phyloP scores from a whole-genome alignment of 2,888 invertebrate species.

The Hirtodrosophila duncani region DNA sequence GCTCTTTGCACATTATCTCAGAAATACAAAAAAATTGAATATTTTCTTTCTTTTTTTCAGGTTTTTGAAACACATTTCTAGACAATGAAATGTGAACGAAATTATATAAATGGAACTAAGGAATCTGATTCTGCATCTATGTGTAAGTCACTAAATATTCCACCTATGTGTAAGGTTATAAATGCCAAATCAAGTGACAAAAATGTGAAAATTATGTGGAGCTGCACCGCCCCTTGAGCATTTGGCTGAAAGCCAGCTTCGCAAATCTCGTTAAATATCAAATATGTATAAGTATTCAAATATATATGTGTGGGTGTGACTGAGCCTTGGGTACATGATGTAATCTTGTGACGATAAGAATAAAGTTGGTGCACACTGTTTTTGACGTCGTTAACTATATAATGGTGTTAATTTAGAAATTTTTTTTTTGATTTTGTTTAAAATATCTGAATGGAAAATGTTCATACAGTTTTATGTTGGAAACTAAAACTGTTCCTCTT shows the following conservation, averaged over 20 bases:
- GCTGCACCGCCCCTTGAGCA: slow-evolving; percentile 33
- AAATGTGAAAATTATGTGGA: slow-evolving; percentile 42
- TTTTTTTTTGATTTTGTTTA: no score
- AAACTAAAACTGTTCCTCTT: no score
- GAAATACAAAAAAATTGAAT: no score
- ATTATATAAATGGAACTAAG: slow-evolving; percentile 28
- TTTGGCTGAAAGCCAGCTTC: slow-evolving; percentile 53
- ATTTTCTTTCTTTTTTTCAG: slow-evolving; percentile 44
- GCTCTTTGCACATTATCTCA: no score
- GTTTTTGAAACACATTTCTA: slow-evolving; percentile 74
- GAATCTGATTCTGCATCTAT: no score
- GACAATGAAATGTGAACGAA: slow-evolving; percentile 19
- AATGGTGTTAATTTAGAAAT: no score
- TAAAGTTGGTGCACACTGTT: no score
- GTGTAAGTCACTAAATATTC: no score
- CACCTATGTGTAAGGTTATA: slow-evolving; percentile 58
- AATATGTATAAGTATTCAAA: slow-evolving; percentile 22
- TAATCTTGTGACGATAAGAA: no score
- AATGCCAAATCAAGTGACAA: slow-evolving; percentile 71
- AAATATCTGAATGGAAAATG: no score
- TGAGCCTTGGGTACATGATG: slow-evolving; percentile 9
- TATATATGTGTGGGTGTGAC: slow-evolving; percentile 18
- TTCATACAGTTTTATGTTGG: no score
- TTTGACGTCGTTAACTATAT: slow-evolving; percentile 9
- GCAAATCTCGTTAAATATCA: slow-evolving; percentile 57